A percentile compares a stretch with the other conserved stretches of the same genome.
These are phyloP conservation scores for Acronicta alni DNA, from an alignment of 2,888 invertebrate genomes.

Conservation along the genomic window DNA sequence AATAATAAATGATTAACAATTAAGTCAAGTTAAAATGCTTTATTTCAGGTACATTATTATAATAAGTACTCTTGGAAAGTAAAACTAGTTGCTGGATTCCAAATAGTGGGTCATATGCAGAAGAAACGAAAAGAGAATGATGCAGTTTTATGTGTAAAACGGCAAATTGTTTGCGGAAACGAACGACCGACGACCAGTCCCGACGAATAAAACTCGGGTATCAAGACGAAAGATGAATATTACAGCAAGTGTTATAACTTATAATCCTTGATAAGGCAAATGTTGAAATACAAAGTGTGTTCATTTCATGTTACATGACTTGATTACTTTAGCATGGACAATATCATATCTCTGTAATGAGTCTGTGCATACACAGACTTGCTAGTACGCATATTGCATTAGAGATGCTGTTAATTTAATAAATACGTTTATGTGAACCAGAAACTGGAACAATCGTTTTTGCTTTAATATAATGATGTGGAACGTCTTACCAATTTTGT, in stretches of 20 bases:
- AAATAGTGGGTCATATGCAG: no score
- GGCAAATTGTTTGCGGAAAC: no score
- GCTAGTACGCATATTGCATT: constrained; percentile 9
- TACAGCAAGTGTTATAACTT: constrained; percentile 35
- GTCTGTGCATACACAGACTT: no score
- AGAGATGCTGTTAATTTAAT: constrained; percentile 37
- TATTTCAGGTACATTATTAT: no score
- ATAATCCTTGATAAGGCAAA: constrained; percentile 38
- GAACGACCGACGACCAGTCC: no score
- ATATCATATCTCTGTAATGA: constrained; percentile 5
- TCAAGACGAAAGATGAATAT: constrained; percentile 12
- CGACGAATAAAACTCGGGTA: no score
- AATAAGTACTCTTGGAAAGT: no score
- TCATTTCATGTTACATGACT: constrained; percentile 5
- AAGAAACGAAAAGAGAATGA: no score
- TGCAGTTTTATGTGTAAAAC: no score
- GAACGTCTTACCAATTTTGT: constrained; percentile 64
- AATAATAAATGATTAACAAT: no score
- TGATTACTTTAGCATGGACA: constrained; percentile 8
- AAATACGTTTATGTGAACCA: constrained; percentile 50
- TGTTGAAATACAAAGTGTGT: constrained; percentile 10
- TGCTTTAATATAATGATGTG: constrained; percentile 68
- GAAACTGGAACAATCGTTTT: constrained; percentile 56
- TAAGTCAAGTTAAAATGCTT: no score
- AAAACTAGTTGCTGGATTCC: no score